Evolutionary conservation across 2,113 vertebrate genomes (phyloP), one percentile per base, ranked within the genome.

Genomic region (Pseudois nayaur): DNA sequence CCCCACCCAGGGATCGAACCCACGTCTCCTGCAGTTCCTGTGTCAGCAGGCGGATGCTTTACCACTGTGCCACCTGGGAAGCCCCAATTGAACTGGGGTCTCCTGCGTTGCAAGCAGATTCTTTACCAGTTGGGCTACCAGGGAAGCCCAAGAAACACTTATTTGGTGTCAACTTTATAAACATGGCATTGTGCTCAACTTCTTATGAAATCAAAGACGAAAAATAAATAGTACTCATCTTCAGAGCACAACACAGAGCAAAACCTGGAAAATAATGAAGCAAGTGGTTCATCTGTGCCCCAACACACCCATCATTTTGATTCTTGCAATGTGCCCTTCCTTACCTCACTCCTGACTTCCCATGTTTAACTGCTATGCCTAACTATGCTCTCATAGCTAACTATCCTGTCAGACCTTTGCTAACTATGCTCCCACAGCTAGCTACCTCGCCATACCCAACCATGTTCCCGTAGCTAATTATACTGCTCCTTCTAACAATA

Each of bases 1-100:
- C 67, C 67, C 67, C 5, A 71, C 19, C 67, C n/a, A 36, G 33
- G 19, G 67, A 23, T 71, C 0, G 9, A 71, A 36, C 5, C n/a
- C 64, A 36, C 2, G 0, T 36, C 17, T 36, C 64, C n/a, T 71
- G n/a, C 1, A 0, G 64, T n/a, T 71, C 64, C 64, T 71, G n/a
- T 5, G 8, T 36, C 33, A 11, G 64, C 64, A 71, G n/a, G n/a
- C 0, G 0, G n/a, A 71, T 71, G 21, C 67, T 71, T 40, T 71
- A 71, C 19, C 19, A 11, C 17, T 71, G n/a, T 40, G 67, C 67
- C 10, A 36, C n/a, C 67, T 6, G 19, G 67, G 67, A 40, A 71
- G n/a, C n/a, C 19, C n/a, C 64, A 71, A 1, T 0, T 36, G 64
- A 71, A 71, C 64, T 3, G 2, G 64, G n/a, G 9, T 71, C 64